Base-by-base conservation (phyloP, 2,888 invertebrate genomes). In the Oscheius sp. region DNA sequence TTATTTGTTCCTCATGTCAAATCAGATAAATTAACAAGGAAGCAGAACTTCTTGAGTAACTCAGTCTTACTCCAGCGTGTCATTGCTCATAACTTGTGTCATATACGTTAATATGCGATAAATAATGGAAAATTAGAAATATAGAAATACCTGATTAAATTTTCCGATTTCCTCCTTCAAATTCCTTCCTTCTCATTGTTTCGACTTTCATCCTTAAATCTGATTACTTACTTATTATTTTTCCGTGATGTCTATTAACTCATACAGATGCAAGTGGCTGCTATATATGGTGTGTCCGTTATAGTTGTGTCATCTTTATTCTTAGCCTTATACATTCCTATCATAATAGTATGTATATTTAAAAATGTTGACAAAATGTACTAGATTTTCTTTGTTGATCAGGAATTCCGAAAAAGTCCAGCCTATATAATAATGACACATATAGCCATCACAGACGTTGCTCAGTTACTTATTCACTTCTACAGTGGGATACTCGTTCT, bases 381-480 rank as follows among this genome's bases (percentile, higher is more conserved):
- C 12, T 20, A 65, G 65, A 65, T 65, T 24, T 65, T 65, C 22
- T 65, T 51, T 41, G 28, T 41, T 9, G 65, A 65, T 30, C 22
- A 30, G 14, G 65, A 65, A 30, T 65, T 41, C 24, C 20, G 44
- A 22, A 51, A 38, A 41, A 54, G 54, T 22, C 26, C 45, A 9
- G 65, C 65, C n/a, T 65, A 65, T 44, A 36, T 38, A 3, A 65
- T 65, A n/a, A 65, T 65, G 65, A 65, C 65, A 5, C 54, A 44
- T n/a, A 65, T 65, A 30, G 65, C 47, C 22, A 36, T 65, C 8
- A 65, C 65, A 22, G 65, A 65, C 30, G 20, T 65, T 24, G 36
- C 51, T 8, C 65, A 65, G 20, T 22, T 65, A 2, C 2, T 54
- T 14, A 54, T 65, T 26, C 65, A 65, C 22, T 17, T 54, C 20